Base-by-base conservation (phyloP, 53 echinoderm and acorn worm species). In the Stichopus horrens region DNA sequence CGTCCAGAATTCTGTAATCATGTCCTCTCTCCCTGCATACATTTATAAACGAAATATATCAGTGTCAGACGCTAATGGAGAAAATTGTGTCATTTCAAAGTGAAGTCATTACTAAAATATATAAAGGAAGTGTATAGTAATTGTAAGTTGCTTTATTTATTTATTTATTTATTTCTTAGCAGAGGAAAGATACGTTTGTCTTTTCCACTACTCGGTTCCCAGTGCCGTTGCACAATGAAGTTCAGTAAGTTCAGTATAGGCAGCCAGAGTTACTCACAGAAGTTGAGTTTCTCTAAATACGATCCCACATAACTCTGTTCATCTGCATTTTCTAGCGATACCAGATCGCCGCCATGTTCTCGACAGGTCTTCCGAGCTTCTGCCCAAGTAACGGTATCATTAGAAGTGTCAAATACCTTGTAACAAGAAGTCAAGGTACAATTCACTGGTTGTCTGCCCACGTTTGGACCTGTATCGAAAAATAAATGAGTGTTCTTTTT, bases 281-380 rank as follows among this genome's bases (percentile, higher is more conserved):
- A 10, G 63, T 63, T 63, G 63, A 63, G 63, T 10, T 10, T 63
- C 6, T 10, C 53, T 78, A 78, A 19, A 53, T 54, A 78, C 11
- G 9, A 1, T 9, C 10, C 80, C 20, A 80, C 80, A 80, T 16
- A 56, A 4, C 56, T 7, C 18, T 56, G 80, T 18, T 80, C 80
- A 4, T n/a, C 22, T 9, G 5, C 21, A 56, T n/a, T 58, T 56
- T 80, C 80, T 9, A 80, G 56, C 1, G 80, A n/a, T 5, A 58
- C 80, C 21, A 80, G 22, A 56, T 80, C 56, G 7, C 80, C 80
- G 57, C 80, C 80, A 80, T 80, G 19, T 58, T 80, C 14, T 51
- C 56, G 80, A 58, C 80, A 80, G 5, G 80, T 21, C 56, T 8
- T 53, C 21, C 16, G 8, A 5, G 80, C 80, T 9, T 80, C 57